phyloP scores from a whole-genome alignment of 2,113 vertebrate genomes.

The Rhea americana region DNA sequence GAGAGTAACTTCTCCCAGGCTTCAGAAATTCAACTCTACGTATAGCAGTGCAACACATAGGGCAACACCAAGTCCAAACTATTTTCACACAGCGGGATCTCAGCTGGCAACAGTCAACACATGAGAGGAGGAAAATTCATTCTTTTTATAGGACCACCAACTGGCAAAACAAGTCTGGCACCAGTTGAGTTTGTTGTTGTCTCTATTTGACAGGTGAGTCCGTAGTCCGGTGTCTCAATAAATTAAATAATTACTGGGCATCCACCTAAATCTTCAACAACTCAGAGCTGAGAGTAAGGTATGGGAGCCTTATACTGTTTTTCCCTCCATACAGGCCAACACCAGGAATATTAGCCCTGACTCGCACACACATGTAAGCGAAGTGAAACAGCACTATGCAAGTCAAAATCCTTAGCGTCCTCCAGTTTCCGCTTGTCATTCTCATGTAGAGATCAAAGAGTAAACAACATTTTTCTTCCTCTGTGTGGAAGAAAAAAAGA shows the following conservation, averaged over 20 bases:
- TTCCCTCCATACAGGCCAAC: not conserved
- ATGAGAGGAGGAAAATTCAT: not conserved
- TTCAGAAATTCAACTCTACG: not conserved
- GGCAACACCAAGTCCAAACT: not conserved
- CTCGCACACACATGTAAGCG: not conserved
- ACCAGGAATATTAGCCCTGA: not conserved
- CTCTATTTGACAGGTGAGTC: not conserved
- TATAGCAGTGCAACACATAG: not conserved
- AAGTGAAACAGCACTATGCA: not conserved
- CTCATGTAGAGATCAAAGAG: conserved; percentile 24
- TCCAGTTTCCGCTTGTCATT: not conserved
- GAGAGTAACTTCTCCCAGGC: not conserved
- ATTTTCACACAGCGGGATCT: not conserved
- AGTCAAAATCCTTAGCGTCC: not conserved
- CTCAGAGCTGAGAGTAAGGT: not conserved
- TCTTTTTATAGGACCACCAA: not conserved
- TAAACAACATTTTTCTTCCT: not conserved
- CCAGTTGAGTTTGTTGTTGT: not conserved
- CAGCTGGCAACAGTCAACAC: not conserved
- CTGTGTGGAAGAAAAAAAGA: not conserved
- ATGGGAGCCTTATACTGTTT: not conserved
- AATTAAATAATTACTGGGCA: not conserved
- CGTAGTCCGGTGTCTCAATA: not conserved
- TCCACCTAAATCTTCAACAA: not conserved
- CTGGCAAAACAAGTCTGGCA: not conserved